These are phyloP conservation scores for Stomatorhinus ivindoensis DNA, from an alignment of 2,113 vertebrate genomes.

Conservation along the genomic window DNA sequence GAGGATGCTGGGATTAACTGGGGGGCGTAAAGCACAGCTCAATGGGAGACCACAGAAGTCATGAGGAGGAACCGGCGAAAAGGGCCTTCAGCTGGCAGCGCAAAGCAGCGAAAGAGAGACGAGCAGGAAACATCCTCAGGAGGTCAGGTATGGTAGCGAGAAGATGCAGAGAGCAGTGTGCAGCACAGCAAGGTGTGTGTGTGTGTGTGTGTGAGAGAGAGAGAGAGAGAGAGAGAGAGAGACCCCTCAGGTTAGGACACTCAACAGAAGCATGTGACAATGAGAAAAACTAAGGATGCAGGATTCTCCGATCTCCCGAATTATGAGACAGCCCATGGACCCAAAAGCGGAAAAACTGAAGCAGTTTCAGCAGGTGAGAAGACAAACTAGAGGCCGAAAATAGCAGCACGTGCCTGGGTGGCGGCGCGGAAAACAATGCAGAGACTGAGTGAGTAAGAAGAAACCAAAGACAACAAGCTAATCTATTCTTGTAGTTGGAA, in stretches of 20 bases:
- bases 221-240: not conserved
- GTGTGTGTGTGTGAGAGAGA: not conserved
- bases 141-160: not conserved
- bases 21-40: not conserved
- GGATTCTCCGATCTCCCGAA: not conserved
- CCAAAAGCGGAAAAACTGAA: not conserved
- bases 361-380: not conserved
- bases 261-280: not conserved
- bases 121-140: not conserved
- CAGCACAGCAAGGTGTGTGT: not conserved
- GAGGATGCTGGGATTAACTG: not conserved
- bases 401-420: not conserved
- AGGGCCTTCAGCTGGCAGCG: not conserved
- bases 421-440: not conserved
- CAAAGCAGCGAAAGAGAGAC: not conserved
- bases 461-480: not conserved
- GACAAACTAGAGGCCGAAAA: not conserved
- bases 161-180: not conserved
- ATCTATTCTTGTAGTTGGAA: not conserved
- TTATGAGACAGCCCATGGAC: not conserved
- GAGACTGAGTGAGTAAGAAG: not conserved
- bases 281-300: not conserved
- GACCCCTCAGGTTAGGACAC: not conserved
- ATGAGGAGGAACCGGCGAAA: not conserved
- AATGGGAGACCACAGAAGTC: not conserved